Conservation (phyloP, 2,888 invertebrate species). For the Abrostola triplasia region DNA sequence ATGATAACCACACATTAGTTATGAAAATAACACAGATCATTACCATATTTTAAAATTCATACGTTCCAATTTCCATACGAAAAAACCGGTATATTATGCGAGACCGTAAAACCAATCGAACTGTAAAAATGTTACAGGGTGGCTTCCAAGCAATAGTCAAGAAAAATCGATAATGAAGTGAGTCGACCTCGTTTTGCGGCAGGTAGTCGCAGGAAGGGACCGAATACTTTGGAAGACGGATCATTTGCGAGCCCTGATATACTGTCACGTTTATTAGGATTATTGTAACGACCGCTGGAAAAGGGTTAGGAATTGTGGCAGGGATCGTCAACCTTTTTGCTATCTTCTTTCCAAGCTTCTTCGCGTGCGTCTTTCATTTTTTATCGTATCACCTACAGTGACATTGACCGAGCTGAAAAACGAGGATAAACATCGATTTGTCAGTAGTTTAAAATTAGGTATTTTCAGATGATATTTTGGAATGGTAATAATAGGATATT, state of each 20-base stretch:
- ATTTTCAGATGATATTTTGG: no score
- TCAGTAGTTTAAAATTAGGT: no score
- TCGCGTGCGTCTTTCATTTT: no score
- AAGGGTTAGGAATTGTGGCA: slow-evolving; percentile 22
- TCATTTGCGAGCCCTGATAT: slow-evolving; percentile 29
- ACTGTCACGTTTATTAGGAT: slow-evolving; percentile 33
- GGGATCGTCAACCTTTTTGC: not conserved
- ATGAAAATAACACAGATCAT: not conserved
- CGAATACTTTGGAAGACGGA: slow-evolving; percentile 32
- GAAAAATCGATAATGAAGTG: slow-evolving; percentile 48
- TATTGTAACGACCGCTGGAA: slow-evolving; percentile 25
- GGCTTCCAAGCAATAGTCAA: slow-evolving; percentile 41
- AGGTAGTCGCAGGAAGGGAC: slow-evolving; percentile 43
- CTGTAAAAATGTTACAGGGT: slow-evolving; percentile 43
- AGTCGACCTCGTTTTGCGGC: slow-evolving; percentile 42
- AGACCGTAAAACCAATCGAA: slow-evolving; percentile 36
- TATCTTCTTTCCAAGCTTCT: no score
- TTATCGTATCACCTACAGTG: no score
- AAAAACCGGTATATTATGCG: slow-evolving; percentile 25
- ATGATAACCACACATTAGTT: not conserved
- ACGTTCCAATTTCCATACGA: not conserved
- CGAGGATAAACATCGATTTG: no score
- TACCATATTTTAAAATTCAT: not conserved
- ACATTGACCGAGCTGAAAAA: no score
- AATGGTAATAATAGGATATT: no score